phyloP scores from a whole-genome alignment of 2,888 invertebrate species.

The Dioctria linearis region DNA sequence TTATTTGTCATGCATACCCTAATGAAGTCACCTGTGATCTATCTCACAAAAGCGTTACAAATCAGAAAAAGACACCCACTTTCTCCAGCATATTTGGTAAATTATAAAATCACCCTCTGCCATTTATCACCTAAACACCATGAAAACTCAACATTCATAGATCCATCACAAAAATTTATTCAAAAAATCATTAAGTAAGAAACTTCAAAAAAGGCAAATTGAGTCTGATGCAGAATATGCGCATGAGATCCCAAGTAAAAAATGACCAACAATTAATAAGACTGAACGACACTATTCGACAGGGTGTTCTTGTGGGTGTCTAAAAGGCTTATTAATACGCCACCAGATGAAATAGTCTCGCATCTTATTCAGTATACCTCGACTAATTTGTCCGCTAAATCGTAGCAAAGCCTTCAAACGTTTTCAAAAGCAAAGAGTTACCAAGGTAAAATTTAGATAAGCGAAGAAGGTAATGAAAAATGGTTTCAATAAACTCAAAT shows the following conservation, averaged over 20 bases:
- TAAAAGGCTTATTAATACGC: slow-evolving; percentile 37
- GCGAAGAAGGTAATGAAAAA: slow-evolving; percentile 52
- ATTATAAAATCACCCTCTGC: slow-evolving; percentile 29
- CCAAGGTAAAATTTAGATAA: slow-evolving; percentile 44
- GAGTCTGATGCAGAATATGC: slow-evolving; percentile 8
- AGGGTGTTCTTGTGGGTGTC: slow-evolving; percentile 42
- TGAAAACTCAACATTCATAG: not conserved
- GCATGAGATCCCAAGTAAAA: not conserved
- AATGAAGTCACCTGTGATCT: not conserved
- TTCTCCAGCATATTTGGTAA: slow-evolving; percentile 5
- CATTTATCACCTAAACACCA: slow-evolving; percentile 23
- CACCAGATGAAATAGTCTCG: slow-evolving; percentile 12
- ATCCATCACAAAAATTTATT: not conserved
- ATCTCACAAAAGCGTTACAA: not conserved
- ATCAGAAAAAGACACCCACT: slow-evolving; percentile 26
- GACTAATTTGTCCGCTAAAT: slow-evolving; percentile 37
- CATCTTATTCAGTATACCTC: not conserved
- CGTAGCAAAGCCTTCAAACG: slow-evolving; percentile 21
- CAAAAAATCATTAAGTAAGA: slow-evolving; percentile 19
- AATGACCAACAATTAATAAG: slow-evolving; percentile 31
- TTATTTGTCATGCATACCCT: not conserved
- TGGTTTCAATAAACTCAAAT: slow-evolving; percentile 56
- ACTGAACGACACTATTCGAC: slow-evolving; percentile 26
- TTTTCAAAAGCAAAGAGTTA: not conserved
- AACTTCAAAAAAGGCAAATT: slow-evolving; percentile 19